Evolutionary conservation across 2,797 vertebrate genomes (phyloP), one percentile per base, ranked within the genome.

Genomic region (Mormyrus proboscirostris): DNA sequence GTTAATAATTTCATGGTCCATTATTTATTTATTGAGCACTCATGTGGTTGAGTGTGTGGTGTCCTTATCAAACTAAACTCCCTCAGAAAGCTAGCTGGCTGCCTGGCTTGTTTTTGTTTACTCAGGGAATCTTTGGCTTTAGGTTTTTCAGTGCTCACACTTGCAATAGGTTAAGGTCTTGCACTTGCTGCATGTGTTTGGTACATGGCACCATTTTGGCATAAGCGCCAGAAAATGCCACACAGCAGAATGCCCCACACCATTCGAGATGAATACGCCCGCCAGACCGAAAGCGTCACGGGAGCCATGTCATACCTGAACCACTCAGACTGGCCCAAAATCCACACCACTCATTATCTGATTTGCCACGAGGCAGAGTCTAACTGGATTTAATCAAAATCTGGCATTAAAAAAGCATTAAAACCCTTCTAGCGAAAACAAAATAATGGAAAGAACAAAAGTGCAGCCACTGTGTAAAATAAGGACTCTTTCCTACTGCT

Each of bases 371-470:
- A 62, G 86, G 33, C 41, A 88, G 59, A 62, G 14, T 88, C 57
- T 10, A 62, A 62, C 55, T 55, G 55, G n/a, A 47, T 65, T 88
- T 19, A 33, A 88, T 88, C 55, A 65, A 65, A 88, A 22, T 65
- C 55, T 57, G 22, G 57, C 57, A 62, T 88, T 44, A 65, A 88
- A 88, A 29, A 44, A 88, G 41, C 86, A 88, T 62, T 88, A 44
- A 9, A 62, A n/a, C 38, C 55, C 86, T 88, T 65, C 19, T 49
- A 29, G 86, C 55, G 14, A 49, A 69, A 47, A 88, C 25, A 59
- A 22, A 57, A 62, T 87, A 62, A 59, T 62, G 19, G 59, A 65
- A 19, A 22, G 41, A 88, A 87, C 51, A 87, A 53, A 87, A 57
- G 25, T 29, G 47, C 83, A 50, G 22, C 49, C 10, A 49, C 49